phyloP scores from a whole-genome alignment of 2,797 vertebrate species.

The Caiman crocodilus region DNA sequence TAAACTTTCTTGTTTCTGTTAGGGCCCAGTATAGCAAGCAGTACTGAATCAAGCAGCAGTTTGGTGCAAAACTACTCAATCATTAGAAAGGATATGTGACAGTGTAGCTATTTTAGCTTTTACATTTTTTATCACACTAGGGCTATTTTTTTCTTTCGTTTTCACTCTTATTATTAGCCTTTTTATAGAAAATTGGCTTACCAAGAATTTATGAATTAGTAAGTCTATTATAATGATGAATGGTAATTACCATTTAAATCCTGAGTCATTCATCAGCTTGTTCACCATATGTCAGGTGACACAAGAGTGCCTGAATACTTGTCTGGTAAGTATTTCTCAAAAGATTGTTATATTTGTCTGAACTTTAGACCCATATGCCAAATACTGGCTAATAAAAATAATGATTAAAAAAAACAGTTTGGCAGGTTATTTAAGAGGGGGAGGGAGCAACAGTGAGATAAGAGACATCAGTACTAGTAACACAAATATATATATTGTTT shows the following conservation, averaged over 20 bases:
- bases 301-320: constrained; percentile 79
- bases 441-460: not conserved
- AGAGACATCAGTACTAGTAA: constrained; percentile 34
- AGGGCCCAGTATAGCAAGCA: constrained; percentile 18
- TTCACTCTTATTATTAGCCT: constrained; percentile 83
- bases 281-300: constrained; percentile 81
- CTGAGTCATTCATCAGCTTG: constrained; percentile 84
- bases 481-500: constrained; percentile 42
- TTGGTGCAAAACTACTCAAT: constrained; percentile 69
- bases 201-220: constrained; percentile 86
- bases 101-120: constrained; percentile 78
- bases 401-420: constrained; percentile 53
- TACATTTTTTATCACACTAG: constrained; percentile 81
- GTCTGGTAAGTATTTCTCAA: constrained; percentile 77
- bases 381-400: constrained; percentile 63
- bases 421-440: constrained; percentile 31
- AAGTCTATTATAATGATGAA: constrained; percentile 86
- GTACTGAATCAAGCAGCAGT: constrained; percentile 61
- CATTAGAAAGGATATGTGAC: constrained; percentile 65
- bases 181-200: constrained; percentile 86
- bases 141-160: constrained; percentile 79
- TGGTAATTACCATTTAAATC: constrained; percentile 86
- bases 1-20: constrained; percentile 16
- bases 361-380: constrained; percentile 72
- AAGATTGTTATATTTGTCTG: constrained; percentile 78